phyloP scores from a whole-genome alignment of 2,888 invertebrate species.

The Lithophane ornitopus region DNA sequence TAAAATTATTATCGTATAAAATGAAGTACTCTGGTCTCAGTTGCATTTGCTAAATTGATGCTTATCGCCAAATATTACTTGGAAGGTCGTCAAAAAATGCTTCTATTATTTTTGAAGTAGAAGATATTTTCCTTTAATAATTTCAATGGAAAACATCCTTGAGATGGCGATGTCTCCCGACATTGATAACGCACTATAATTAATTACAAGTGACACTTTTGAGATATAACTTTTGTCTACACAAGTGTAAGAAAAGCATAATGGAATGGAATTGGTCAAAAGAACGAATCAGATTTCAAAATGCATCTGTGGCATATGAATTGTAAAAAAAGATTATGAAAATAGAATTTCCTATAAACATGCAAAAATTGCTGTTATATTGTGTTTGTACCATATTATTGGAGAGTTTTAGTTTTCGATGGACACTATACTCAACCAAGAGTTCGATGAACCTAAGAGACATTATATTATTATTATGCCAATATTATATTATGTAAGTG shows the following conservation, averaged over 20 bases:
- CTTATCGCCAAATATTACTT: conserved; percentile 15
- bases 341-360: neutral
- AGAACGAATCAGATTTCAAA: conserved; percentile 9
- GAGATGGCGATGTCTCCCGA: conserved; percentile 60
- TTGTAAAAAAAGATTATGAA: neutral
- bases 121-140: conserved; percentile 26
- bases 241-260: conserved; percentile 39
- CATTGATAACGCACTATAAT: conserved; percentile 70
- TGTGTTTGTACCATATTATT: conserved; percentile 26
- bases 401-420: conserved; percentile 15
- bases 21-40: conserved; percentile 40
- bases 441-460: conserved; percentile 20
- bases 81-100: conserved; percentile 1
- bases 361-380: neutral
- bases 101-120: conserved; percentile 19
- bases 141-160: conserved; percentile 74
- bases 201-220: conserved; percentile 80
- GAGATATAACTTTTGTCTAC: conserved; percentile 76
- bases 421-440: conserved; percentile 11
- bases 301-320: neutral
- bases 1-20: conserved; percentile 13
- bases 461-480: neutral
- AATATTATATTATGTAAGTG: conserved; percentile 12
- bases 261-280: conserved; percentile 1
- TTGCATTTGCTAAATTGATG: conserved; percentile 39